Evolutionary conservation across 2,797 vertebrate genomes (phyloP).

Genomic region (Ispidina lecontei): DNA sequence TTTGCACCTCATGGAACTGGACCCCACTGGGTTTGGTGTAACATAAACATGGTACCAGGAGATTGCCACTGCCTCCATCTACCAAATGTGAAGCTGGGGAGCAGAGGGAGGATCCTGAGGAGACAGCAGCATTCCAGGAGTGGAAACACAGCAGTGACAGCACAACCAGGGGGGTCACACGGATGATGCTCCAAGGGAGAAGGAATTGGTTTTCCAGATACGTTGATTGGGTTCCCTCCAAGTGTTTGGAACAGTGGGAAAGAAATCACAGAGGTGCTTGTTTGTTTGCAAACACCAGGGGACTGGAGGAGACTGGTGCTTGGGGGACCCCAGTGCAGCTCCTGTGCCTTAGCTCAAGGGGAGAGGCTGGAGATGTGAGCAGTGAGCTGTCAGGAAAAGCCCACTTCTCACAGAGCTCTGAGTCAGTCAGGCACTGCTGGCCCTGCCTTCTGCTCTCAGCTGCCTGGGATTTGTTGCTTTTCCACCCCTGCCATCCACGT

Average conservation of each 20-base stretch:
- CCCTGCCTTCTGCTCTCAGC: background rate
- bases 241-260: background rate
- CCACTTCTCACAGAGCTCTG: background rate
- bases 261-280: background rate
- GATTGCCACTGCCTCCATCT: background rate
- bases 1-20: background rate
- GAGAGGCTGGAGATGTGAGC: background rate
- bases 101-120: background rate
- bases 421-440: background rate
- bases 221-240: background rate
- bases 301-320: background rate
- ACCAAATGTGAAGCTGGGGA: background rate
- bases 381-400: background rate
- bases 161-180: background rate
- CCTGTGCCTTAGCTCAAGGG: background rate
- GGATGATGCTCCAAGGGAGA: background rate
- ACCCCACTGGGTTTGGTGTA: background rate
- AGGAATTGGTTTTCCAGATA: background rate
- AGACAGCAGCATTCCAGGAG: background rate
- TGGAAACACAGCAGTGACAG: background rate
- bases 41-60: background rate
- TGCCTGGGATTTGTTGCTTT: background rate
- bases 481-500: background rate
- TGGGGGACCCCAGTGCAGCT: fast-evolving
- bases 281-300: background rate